Percentiles rank a stretch among this genome's conserved stretches.
These are phyloP conservation scores for Denticeps clupeoides DNA, from an alignment of 2,797 vertebrate species.

Conservation along the genomic window DNA sequence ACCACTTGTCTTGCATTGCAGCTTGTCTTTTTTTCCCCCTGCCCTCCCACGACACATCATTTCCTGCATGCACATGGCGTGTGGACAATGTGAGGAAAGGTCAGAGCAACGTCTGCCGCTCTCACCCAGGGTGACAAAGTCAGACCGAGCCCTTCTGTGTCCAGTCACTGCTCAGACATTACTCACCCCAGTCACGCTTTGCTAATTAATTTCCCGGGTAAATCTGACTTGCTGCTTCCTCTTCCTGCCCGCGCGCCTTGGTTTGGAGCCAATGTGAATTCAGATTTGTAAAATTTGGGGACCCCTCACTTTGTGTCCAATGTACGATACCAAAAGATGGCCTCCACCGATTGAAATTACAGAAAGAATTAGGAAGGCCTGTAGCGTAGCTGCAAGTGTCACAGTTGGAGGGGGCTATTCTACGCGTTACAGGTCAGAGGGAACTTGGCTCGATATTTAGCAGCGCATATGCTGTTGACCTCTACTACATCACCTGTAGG, in stretches of 20 bases:
- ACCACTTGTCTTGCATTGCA: neutral
- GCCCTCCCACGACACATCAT: no score
- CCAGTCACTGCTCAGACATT: neutral
- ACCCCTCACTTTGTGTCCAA: no score
- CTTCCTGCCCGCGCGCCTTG: neutral
- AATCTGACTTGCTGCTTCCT: neutral
- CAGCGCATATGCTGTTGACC: constrained; percentile 49
- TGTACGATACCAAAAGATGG: no score
- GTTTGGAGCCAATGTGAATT: neutral
- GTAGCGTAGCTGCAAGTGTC: constrained; percentile 19
- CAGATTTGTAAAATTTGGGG: no score
- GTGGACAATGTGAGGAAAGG: constrained; percentile 14
- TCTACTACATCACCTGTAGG: constrained; percentile 50
- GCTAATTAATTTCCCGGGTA: neutral
- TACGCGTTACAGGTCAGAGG: constrained; percentile 40
- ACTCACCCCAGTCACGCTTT: neutral
- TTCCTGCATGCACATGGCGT: constrained; percentile 1
- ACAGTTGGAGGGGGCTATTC: constrained; percentile 43
- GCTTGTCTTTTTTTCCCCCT: no score
- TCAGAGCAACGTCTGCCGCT: neutral
- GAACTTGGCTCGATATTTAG: constrained; percentile 37
- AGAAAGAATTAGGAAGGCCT: constrained; percentile 8
- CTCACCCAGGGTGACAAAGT: constrained; percentile 18
- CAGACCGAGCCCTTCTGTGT: constrained; percentile 17
- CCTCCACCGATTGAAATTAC: no score